Percentiles rank a stretch among this genome's conserved stretches.
These are phyloP conservation scores for Pseudobourletiella spinata DNA, from an alignment of 1,140 invertebrate species.

Conservation along the genomic window DNA sequence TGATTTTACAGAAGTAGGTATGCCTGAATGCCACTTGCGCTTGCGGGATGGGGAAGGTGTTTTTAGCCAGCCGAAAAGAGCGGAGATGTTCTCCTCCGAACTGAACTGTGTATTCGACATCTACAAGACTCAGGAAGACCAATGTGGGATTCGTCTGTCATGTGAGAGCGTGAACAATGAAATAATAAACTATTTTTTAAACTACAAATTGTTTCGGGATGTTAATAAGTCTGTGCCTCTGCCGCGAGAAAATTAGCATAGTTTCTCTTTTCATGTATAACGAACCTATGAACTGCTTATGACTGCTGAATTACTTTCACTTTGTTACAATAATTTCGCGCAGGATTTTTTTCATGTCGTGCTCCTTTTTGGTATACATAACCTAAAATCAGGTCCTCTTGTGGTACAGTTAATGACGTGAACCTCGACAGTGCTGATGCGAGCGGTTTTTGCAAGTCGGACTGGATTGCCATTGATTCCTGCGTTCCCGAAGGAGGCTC, in stretches of 20 bases:
- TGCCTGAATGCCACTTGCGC: conserved; percentile 37
- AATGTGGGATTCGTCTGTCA: conserved; percentile 38
- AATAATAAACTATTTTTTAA: not conserved
- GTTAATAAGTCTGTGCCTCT: not conserved
- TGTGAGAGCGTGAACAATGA: conserved; percentile 37
- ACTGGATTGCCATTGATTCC: conserved; percentile 39
- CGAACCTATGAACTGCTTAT: no score
- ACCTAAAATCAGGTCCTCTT: not conserved
- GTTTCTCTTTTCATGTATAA: not conserved
- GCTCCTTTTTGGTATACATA: not conserved
- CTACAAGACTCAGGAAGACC: conserved; percentile 24
- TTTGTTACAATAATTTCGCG: no score
- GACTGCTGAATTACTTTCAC: no score
- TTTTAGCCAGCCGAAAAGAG: conserved; percentile 39
- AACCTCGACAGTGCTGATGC: conserved; percentile 31
- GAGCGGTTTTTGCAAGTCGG: conserved; percentile 38
- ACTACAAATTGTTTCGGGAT: not conserved
- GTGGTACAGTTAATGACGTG: conserved; percentile 36
- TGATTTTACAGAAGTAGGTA: no score
- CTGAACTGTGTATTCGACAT: conserved; percentile 41
- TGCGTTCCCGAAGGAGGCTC: conserved; percentile 41
- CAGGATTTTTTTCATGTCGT: no score
- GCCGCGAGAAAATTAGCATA: not conserved
- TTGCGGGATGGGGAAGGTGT: conserved; percentile 35
- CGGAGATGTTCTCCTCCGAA: conserved; percentile 34